Conservation (phyloP, 2,888 invertebrate genomes). For the Cheilosia soror region DNA sequence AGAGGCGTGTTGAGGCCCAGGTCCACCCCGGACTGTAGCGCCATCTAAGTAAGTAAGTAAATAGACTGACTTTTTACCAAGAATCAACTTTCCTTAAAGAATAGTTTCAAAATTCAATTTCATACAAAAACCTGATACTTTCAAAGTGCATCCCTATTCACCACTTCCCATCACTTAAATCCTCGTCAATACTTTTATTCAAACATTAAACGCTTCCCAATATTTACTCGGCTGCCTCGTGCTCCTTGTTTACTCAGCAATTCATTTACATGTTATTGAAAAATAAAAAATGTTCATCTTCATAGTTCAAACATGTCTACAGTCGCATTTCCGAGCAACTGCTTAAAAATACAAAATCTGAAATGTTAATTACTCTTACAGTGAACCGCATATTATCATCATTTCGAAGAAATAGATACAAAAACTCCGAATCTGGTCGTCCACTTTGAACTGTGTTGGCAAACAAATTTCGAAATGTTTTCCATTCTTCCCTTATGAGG, state of each 20-base stretch:
- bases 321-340: not conserved
- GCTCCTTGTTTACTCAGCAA: conserved; percentile 49
- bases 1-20: too few relatives aligned
- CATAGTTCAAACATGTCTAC: conserved; percentile 18
- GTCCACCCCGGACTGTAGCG: too few relatives aligned
- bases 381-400: conserved; percentile 61
- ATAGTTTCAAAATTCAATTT: too few relatives aligned
- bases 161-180: not conserved
- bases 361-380: conserved; percentile 71
- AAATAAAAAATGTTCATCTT: conserved; percentile 56
- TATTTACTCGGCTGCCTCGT: conserved; percentile 66
- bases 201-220: conserved; percentile 39
- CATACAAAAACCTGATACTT: too few relatives aligned
- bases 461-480: conserved; percentile 74
- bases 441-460: conserved; percentile 72
- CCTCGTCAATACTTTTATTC: conserved; percentile 2
- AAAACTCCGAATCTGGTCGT: conserved; percentile 49
- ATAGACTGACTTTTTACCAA: too few relatives aligned
- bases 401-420: conserved; percentile 58
- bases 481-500: conserved; percentile 12
- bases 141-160: not conserved
- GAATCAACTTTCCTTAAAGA: too few relatives aligned
- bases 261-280: conserved; percentile 71
- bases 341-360: conserved; percentile 29
- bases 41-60: too few relatives aligned